These are phyloP conservation scores for Aphrophora alni DNA, from an alignment of 2,888 invertebrate genomes.

Conservation along the genomic window DNA sequence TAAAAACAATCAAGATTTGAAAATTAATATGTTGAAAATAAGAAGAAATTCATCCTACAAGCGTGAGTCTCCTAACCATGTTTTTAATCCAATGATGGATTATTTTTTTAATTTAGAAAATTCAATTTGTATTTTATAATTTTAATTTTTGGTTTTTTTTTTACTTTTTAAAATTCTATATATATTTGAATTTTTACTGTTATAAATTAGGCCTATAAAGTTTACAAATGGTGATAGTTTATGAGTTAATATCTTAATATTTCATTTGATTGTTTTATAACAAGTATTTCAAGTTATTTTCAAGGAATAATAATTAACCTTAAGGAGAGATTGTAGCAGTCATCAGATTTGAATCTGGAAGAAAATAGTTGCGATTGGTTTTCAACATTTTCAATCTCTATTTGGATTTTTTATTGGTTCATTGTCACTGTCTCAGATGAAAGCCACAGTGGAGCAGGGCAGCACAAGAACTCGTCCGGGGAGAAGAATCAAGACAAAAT, in stretches of 20 bases:
- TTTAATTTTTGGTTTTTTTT: too few species aligned
- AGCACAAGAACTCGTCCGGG: slow-evolving; percentile 59
- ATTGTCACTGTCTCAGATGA: slow-evolving; percentile 51
- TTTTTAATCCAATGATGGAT: not conserved
- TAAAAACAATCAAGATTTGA: not conserved
- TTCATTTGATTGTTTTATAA: slow-evolving; percentile 1
- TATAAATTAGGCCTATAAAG: not conserved
- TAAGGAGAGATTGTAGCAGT: not conserved
- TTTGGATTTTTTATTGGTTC: slow-evolving; percentile 32
- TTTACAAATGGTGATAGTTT: not conserved
- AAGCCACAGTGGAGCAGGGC: slow-evolving; percentile 60
- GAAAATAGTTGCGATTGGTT: not conserved
- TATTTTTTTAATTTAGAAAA: not conserved
- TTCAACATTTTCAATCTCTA: not conserved
- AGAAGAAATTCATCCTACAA: too few species aligned
- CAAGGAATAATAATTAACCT: not conserved
- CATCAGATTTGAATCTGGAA: not conserved
- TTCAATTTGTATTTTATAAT: not conserved
- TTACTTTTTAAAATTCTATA: too few species aligned
- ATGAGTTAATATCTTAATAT: not conserved
- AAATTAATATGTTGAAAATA: too few species aligned
- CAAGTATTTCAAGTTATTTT: slow-evolving; percentile 9
- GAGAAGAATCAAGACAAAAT: slow-evolving; percentile 65
- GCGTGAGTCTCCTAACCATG: not conserved
- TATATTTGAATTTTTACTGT: not conserved